phyloP scores from a whole-genome alignment of 2,113 vertebrate genomes.

The Choloepus hoffmanni region DNA sequence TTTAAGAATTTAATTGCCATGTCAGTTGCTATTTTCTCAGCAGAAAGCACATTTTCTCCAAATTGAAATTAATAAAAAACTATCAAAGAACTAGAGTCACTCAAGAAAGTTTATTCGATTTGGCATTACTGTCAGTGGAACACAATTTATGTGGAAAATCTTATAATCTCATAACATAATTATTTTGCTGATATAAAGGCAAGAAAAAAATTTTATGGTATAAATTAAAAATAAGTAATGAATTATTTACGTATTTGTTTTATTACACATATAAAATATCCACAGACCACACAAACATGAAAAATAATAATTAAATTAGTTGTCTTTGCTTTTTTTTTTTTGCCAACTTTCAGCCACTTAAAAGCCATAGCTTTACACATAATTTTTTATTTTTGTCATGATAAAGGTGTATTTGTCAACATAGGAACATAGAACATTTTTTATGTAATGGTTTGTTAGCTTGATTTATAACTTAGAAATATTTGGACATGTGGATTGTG shows the following conservation, averaged over 20 bases:
- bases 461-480: not conserved
- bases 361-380: not conserved
- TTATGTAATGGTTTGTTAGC: not conserved
- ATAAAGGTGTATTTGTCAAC: too few species aligned
- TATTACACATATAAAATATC: conserved; percentile 7
- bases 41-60: not conserved
- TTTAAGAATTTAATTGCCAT: not conserved
- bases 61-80: not conserved
- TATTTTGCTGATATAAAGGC: conserved; percentile 3
- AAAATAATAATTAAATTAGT: not conserved
- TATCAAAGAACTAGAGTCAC: not conserved
- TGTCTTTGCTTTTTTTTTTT: not conserved
- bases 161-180: not conserved
- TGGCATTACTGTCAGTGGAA: not conserved
- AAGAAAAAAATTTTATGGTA: not conserved
- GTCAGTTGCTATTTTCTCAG: not conserved
- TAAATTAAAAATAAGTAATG: not conserved
- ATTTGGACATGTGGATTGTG: not conserved
- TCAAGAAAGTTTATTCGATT: not conserved
- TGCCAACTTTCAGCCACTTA: conserved; percentile 6
- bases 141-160: not conserved
- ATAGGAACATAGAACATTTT: too few species aligned
- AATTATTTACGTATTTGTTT: not conserved
- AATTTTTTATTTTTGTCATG: too few species aligned
- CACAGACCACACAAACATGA: not conserved